A percentile compares a stretch with the other conserved stretches of the same genome.
Evolutionary conservation across 2,113 vertebrate species (phyloP).

Genomic region (Daphoenositta chrysoptera): DNA sequence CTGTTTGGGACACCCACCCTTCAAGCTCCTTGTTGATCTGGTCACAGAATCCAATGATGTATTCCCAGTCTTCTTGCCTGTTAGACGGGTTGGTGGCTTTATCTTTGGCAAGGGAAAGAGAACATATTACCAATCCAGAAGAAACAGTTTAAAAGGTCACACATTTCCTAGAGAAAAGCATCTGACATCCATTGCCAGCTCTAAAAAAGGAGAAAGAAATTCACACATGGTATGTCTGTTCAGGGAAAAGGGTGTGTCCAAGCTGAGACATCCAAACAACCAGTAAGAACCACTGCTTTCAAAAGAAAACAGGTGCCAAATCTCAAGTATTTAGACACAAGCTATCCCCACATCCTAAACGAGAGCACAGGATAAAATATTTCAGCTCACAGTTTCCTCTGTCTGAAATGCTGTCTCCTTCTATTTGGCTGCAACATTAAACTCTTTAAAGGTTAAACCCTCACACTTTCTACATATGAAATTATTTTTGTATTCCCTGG

Average conservation of each 20-base stretch:
- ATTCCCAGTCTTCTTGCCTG: conserved; percentile 94
- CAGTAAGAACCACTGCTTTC: neutral
- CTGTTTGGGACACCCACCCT: conserved; percentile 76
- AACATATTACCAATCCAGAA: neutral
- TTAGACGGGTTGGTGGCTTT: conserved; percentile 94
- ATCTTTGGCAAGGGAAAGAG: conserved; percentile 73
- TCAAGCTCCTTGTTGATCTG: conserved; percentile 96
- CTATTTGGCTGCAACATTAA: neutral
- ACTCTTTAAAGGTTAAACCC: neutral
- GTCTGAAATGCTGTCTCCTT: neutral
- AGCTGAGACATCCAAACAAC: neutral
- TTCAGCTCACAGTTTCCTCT: neutral
- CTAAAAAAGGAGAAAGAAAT: neutral
- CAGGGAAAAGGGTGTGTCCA: neutral
- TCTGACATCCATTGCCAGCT: neutral
- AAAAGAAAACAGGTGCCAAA: neutral
- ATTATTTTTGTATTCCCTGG: neutral
- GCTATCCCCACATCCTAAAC: neutral
- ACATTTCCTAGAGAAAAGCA: neutral
- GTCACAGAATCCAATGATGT: conserved; percentile 95
- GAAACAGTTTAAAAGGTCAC: neutral
- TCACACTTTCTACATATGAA: neutral
- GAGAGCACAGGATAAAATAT: neutral
- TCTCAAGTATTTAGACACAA: neutral
- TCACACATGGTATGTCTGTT: neutral